Evolutionary conservation across 2,888 invertebrate genomes (phyloP).

Genomic region (Colletes collaris): DNA sequence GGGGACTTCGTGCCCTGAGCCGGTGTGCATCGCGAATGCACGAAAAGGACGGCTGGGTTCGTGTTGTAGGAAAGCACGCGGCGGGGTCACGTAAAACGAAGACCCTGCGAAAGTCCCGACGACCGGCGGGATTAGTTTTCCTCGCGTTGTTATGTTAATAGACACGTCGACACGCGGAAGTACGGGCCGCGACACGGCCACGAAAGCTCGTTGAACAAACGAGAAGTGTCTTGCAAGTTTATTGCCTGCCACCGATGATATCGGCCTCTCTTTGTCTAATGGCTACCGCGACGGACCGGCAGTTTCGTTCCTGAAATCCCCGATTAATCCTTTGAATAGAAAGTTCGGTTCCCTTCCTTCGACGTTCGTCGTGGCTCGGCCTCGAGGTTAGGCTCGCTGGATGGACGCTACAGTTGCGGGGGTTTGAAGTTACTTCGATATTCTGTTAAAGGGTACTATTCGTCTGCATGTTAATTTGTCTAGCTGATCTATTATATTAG

Average conservation of each 20-base stretch:
- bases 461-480: no score
- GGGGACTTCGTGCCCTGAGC: slow-evolving; percentile 1
- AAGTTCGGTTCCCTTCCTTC: neutral
- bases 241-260: slow-evolving; percentile 34
- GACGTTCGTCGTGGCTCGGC: no score
- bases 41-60: slow-evolving; percentile 10
- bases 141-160: slow-evolving; percentile 71
- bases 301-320: slow-evolving; percentile 4
- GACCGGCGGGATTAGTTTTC: slow-evolving; percentile 67
- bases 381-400: no score
- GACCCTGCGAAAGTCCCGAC: slow-evolving; percentile 57
- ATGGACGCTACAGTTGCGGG: no score
- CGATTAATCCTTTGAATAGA: neutral
- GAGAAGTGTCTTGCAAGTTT: slow-evolving; percentile 57
- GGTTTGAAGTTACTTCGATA: no score
- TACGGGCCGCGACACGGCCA: slow-evolving; percentile 39
- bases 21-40: neutral
- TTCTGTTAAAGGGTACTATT: no score
- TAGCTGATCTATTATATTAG: no score
- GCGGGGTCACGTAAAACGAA: slow-evolving; percentile 58
- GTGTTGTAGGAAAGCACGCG: slow-evolving; percentile 61
- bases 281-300: neutral
- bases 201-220: slow-evolving; percentile 60
- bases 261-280: slow-evolving; percentile 2
- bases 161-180: slow-evolving; percentile 71